phyloP scores from a whole-genome alignment of 2,888 invertebrate species.

The Stenotaenia linearis region DNA sequence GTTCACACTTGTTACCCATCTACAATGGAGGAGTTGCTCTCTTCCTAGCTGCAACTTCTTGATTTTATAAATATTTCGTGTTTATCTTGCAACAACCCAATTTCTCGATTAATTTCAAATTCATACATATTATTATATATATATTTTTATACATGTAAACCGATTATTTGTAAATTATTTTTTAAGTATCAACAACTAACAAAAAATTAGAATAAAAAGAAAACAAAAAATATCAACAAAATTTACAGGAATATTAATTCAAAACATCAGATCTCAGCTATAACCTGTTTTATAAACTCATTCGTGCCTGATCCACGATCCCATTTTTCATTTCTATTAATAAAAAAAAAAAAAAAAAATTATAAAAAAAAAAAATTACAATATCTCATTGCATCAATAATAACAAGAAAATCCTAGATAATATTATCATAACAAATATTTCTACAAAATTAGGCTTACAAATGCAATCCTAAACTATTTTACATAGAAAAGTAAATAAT shows the following conservation, averaged over 20 bases:
- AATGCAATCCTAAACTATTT: background rate
- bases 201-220: background rate
- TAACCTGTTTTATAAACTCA: background rate
- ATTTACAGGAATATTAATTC: conserved; percentile 13
- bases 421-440: background rate
- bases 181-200: conserved; percentile 8
- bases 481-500: too few relatives aligned
- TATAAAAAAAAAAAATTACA: background rate
- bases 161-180: background rate
- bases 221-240: background rate
- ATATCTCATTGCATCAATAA: background rate
- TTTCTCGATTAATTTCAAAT: background rate
- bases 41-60: background rate
- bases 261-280: background rate
- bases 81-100: conserved; percentile 8
- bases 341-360: background rate
- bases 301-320: background rate
- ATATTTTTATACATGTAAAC: background rate
- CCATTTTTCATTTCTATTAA: background rate
- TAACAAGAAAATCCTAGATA: background rate
- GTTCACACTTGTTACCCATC: conserved; percentile 16
- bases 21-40: background rate
- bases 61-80: background rate
- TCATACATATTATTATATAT: background rate
- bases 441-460: background rate